Base-by-base conservation (phyloP, 30 jellyfish, hydroid and myxozoan genomes). In the Turritopsis dohrnii region DNA sequence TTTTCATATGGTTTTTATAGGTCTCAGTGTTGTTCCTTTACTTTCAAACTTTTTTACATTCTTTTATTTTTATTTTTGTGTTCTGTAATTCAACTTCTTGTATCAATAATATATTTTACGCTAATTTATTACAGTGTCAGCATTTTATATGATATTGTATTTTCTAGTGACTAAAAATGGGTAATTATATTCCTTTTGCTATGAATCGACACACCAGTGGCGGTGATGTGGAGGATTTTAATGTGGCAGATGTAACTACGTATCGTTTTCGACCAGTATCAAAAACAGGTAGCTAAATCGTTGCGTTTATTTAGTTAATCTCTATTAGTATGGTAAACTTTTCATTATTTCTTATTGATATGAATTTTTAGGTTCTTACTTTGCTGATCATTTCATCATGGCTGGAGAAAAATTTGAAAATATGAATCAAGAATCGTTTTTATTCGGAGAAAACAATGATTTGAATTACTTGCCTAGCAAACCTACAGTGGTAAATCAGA, bases 391-490 rank as follows among this genome's bases (percentile, higher is more conserved):
- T 81, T 93, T 93, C 83, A 79, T 93, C 26, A 93, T 93, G 98
- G 98, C 97, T 69, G 98, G 98, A 7, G 98, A 93, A 72, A 85
- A 86, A 66, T 93, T 93, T 79, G 86, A 93, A 65, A 89, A 95
- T 27, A 92, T 89, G 52, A 89, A 88, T 84, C 96, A 96, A 18
- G 98, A 93, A 65, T 69, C 94, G 52, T 93, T 93, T 84, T 74
- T 93, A 27, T 93, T 93, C 85, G 98, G 98, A 21, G 98, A 93
- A 19, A 93, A 93, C 83, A 82, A 71, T 86, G 98, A 93, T 75
- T 73, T 93, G 82, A 89, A 85, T 71, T 93, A 84, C 82, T 86
- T 93, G 1, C 82, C 96, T 84, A 89, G 71, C 73, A 93, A 84
- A 76, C 98, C 98, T 80, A 85, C 87, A 25, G 89, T 81, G 52